Base-by-base conservation (phyloP, 2,888 invertebrate genomes). In the Zhuqinia jingwanae region DNA sequence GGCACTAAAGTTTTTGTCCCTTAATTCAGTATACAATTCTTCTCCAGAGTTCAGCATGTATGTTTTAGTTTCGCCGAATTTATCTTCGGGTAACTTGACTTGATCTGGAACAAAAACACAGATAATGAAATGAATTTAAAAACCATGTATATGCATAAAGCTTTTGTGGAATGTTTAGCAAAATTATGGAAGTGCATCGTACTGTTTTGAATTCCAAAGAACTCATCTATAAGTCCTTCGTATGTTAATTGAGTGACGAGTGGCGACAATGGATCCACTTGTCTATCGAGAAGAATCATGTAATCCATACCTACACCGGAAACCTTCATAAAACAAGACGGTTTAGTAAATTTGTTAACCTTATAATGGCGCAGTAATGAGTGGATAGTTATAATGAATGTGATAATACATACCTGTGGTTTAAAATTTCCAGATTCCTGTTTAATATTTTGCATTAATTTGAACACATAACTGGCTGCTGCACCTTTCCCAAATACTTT, bases 221-320 rank as follows among this genome's bases (percentile, higher is more conserved):
- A 94, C 92, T 99, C 99, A 93, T 99, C 99, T 89, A 99, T 97
- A 8, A 99, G 94, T 2, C 99, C 99, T 93, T 99, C 99, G 91
- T 99, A 99, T 0, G 99, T 99, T 47, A 99, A 94, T 92, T 99
- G 99, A 0, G 98, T 98, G 0, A 97, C 95, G 91, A 99, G 93
- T 0, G 98, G 97, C 68, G 98, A 97, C 70, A 99, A 94, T 79
- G 98, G 94, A 94, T 99, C 99, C 2, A 98, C 94, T 60, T 96
- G 95, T 30, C 99, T 94, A 93, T 99, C 99, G 0, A 99, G 93
- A 65, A 99, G 93, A 8, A 99, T 93, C 85, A 99, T 94, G 92
- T 97, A 96, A 92, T 99, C 98, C 68, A 99, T 97, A 83, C 95
- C 95, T 10, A 95, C 92, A 11, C 89, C 89, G 15, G 89, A 82